Evolutionary conservation across 2,113 vertebrate species (phyloP), one percentile per base, ranked within the genome.

Genomic region (Marcusenius ussheri): DNA sequence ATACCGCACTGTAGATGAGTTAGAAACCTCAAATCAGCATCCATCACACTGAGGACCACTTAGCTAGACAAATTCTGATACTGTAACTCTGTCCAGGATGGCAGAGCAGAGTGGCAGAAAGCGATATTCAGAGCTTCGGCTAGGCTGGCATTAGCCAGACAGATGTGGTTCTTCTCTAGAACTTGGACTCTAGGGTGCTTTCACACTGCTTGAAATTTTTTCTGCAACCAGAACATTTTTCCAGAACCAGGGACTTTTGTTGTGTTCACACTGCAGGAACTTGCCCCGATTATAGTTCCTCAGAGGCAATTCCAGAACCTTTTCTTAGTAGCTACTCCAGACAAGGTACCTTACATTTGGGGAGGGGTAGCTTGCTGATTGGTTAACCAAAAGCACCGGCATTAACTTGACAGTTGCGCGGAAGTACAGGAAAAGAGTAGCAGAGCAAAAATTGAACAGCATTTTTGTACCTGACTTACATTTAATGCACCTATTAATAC

Each of bases 21-120:
- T 17, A 89, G 74, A 91, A 92, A 42, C 90, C 92, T 92, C 91
- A 91, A 24, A 21, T 17, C 17, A 45, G 45, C 10, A 31, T 58
- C 21, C 17, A 19, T 66, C 56, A 58, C 35, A 62, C 56, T 46
- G 58, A 46, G 56, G 21, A 53, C 39, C 24, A 24, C 39, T 45
- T 62, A 62, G 10, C 53, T 87, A 17, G 35, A 35, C 35, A 50
- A 50, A 45, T 88, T 11, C 86, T 31, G 49, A 53, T 27, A 17
- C 86, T 39, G 17, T 88, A n/a, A 88, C 27, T 45, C 2, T 53
- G 31, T 24, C 49, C 49, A 13, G 10, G 35, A 24, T 58, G 21
- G 15, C n/a, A 51, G n/a, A 13, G 31, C 77, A 56, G 47, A 35
- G 15, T 24, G 3, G 49, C 49, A 56, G 49, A 45, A 21, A 45